A percentile compares a stretch with the other conserved stretches of the same genome.
Conservation (phyloP, 23 tunicate species). For the Botrylloides violaceus region DNA sequence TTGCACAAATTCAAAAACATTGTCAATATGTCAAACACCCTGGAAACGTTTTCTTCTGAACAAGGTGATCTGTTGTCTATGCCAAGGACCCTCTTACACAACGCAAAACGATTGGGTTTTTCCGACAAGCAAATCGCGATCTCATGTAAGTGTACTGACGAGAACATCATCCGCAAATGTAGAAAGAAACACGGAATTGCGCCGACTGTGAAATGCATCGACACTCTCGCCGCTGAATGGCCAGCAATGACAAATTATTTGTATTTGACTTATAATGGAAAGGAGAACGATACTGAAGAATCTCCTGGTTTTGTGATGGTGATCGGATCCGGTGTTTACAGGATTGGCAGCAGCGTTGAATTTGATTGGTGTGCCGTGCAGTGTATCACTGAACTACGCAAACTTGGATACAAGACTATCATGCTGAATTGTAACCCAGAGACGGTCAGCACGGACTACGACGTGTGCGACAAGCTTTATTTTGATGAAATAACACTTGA, state of each 20-base stretch:
- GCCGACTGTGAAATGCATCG: slow-evolving; percentile 64
- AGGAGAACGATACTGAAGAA: slow-evolving; percentile 45
- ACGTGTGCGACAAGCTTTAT: slow-evolving; percentile 81
- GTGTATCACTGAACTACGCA: slow-evolving; percentile 68
- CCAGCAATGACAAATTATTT: slow-evolving; percentile 87
- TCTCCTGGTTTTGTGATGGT: slow-evolving; percentile 57
- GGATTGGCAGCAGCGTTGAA: slow-evolving; percentile 94
- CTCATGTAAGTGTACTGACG: slow-evolving; percentile 48
- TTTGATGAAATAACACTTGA: slow-evolving; percentile 87
- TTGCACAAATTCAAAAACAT: slow-evolving; percentile 77
- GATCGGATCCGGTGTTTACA: slow-evolving; percentile 81
- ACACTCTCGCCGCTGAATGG: slow-evolving; percentile 94
- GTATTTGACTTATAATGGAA: slow-evolving; percentile 60
- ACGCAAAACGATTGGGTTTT: slow-evolving; percentile 70
- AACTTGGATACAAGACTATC: slow-evolving; percentile 81
- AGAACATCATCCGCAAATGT: slow-evolving; percentile 46
- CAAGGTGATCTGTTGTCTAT: slow-evolving; percentile 5
- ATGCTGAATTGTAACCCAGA: slow-evolving; percentile 97
- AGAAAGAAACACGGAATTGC: slow-evolving; percentile 30
- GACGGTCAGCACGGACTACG: slow-evolving; percentile 94
- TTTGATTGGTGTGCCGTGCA: slow-evolving; percentile 99
- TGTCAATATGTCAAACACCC: slow-evolving; percentile 28
- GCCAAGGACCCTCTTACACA: slow-evolving; percentile 12
- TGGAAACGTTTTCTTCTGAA: slow-evolving; percentile 21
- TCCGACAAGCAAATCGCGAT: slow-evolving; percentile 79